Evolutionary conservation across 2,888 invertebrate genomes (phyloP).

Genomic region (Periphyllus acericola): DNA sequence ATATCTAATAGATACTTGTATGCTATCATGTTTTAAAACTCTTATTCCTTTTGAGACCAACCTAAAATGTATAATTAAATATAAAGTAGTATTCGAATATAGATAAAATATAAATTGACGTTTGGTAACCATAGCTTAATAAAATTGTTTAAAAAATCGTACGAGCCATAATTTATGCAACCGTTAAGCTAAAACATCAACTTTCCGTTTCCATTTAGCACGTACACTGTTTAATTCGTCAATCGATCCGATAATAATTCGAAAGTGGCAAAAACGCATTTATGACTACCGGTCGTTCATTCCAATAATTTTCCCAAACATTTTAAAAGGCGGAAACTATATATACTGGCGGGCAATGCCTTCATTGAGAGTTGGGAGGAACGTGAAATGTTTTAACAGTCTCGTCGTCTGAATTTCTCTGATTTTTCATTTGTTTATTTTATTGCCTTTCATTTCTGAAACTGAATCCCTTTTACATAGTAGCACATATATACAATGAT

Average conservation of each 20-base stretch:
- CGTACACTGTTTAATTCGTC: not conserved
- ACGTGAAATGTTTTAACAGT: conserved; percentile 5
- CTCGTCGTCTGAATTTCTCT: not conserved
- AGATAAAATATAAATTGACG: no score
- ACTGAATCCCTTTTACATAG: conserved; percentile 29
- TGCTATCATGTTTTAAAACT: no score
- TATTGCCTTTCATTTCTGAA: conserved; percentile 29
- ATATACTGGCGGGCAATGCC: not conserved
- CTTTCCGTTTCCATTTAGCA: no score
- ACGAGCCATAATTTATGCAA: no score
- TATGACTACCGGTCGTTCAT: not conserved
- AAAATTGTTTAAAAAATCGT: no score
- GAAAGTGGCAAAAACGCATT: not conserved
- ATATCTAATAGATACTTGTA: no score
- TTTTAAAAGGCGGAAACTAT: not conserved
- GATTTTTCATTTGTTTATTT: conserved; percentile 52
- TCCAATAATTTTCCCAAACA: not conserved
- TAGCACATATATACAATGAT: not conserved
- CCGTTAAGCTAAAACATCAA: no score
- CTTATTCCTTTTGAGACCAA: no score
- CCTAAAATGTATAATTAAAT: no score
- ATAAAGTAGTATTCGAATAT: no score
- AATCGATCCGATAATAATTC: not conserved
- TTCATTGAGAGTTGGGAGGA: not conserved
- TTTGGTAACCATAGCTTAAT: no score